Percentiles rank a stretch among this genome's conserved stretches.
These are phyloP conservation scores for Ictidomys tridecemlineatus DNA, from an alignment of 2,113 vertebrate species.

Conservation along the genomic window DNA sequence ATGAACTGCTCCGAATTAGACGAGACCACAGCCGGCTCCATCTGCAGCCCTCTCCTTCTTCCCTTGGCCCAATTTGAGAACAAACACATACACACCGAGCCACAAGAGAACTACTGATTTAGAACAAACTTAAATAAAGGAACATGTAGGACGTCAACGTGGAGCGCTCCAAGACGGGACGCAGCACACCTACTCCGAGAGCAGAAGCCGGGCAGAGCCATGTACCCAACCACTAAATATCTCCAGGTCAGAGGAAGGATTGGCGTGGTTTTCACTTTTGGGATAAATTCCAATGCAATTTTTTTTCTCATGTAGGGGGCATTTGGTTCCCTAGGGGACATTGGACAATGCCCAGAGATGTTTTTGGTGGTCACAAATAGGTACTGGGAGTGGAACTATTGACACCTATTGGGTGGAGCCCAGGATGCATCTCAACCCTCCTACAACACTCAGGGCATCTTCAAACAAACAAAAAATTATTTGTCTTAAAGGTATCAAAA, in stretches of 20 bases:
- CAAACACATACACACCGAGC: conserved; percentile 65
- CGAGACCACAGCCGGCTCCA: conserved; percentile 24
- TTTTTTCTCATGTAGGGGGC: not conserved
- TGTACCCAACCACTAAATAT: not conserved
- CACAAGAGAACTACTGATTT: conserved; percentile 84
- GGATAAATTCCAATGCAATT: not conserved
- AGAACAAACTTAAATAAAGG: conserved; percentile 87
- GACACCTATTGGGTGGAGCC: not conserved
- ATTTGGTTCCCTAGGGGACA: not conserved
- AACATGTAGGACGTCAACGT: conserved; percentile 84
- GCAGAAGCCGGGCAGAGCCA: not conserved
- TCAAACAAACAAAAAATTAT: not conserved
- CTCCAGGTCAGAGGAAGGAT: not conserved
- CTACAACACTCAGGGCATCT: not conserved
- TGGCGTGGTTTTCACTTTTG: not conserved
- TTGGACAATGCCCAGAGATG: not conserved
- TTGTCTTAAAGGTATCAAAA: not conserved
- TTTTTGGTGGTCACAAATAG: not conserved
- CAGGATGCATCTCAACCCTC: not conserved
- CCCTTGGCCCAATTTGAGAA: conserved; percentile 83
- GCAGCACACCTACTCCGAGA: conserved; percentile 76
- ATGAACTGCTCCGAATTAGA: conserved; percentile 53
- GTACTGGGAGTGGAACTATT: not conserved
- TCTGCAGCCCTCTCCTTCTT: conserved; percentile 64
- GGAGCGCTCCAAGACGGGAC: conserved; percentile 82